Percentiles rank a stretch among this genome's conserved stretches.
Conservation (phyloP, 2,888 invertebrate genomes). For the Trachelus iudaicus region DNA sequence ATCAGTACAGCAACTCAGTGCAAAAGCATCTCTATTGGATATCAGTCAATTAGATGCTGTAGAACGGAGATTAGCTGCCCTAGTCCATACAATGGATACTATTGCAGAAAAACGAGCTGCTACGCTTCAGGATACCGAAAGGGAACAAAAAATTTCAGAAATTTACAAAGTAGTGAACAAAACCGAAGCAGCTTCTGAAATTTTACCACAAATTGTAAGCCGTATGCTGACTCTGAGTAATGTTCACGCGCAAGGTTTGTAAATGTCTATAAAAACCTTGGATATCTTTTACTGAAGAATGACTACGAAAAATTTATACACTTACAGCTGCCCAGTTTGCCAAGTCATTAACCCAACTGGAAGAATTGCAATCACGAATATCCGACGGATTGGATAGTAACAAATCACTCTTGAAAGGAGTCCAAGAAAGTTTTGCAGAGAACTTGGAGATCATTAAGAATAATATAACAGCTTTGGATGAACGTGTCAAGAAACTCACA, state of each 20-base stretch:
- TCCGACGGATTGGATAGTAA: conserved; percentile 80
- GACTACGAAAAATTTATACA: conserved; percentile 11
- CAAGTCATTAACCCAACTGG: conserved; percentile 84
- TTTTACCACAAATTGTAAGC: conserved; percentile 83
- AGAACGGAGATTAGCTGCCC: conserved; percentile 81
- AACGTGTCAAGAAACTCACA: conserved; percentile 74
- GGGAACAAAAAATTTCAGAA: conserved; percentile 81
- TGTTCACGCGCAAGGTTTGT: conserved; percentile 87
- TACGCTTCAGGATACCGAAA: conserved; percentile 69
- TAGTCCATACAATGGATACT: conserved; percentile 82
- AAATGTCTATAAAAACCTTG: conserved; percentile 33
- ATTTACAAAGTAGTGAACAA: conserved; percentile 89
- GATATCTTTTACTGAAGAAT: conserved; percentile 11
- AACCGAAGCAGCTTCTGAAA: conserved; percentile 82
- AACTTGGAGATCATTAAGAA: conserved; percentile 83
- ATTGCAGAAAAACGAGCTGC: conserved; percentile 71
- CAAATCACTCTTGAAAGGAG: conserved; percentile 79
- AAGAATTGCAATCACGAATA: conserved; percentile 80
- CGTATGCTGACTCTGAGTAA: conserved; percentile 88
- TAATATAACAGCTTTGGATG: conserved; percentile 80
- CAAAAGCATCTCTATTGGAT: conserved; percentile 84
- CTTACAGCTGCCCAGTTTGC: conserved; percentile 87
- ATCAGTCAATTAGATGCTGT: conserved; percentile 84
- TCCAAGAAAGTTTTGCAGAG: conserved; percentile 83
- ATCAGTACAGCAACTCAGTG: conserved; percentile 81